These are phyloP conservation scores for Paramisgurnus dabryanus DNA, from an alignment of 2,113 vertebrate genomes.

Conservation along the genomic window DNA sequence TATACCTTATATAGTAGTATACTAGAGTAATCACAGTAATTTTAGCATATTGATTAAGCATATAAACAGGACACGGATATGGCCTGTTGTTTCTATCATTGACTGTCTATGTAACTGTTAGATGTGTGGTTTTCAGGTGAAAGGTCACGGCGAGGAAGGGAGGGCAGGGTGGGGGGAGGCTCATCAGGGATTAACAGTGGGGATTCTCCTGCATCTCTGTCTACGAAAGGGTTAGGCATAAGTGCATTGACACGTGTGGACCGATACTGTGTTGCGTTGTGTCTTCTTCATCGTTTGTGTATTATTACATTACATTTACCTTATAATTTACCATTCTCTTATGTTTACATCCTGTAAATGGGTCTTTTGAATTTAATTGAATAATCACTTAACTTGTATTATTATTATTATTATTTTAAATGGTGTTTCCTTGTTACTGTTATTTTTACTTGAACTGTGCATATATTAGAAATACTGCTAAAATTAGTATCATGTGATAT, in stretches of 20 bases:
- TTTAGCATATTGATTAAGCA: background rate
- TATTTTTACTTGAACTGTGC: too few relatives aligned
- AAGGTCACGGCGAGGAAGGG: conserved; percentile 39
- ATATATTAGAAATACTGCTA: background rate
- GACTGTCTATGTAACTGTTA: conserved; percentile 9
- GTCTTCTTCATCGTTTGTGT: background rate
- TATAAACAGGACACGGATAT: conserved; percentile 4
- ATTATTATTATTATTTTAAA: too few relatives aligned
- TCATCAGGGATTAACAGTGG: conserved; percentile 53
- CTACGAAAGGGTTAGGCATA: conserved; percentile 46
- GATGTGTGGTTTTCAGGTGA: conserved; percentile 58
- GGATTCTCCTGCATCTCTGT: conserved; percentile 55
- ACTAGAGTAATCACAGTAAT: background rate
- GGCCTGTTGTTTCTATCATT: background rate
- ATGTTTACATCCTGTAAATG: too few relatives aligned
- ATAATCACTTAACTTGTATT: too few relatives aligned
- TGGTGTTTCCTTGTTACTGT: too few relatives aligned
- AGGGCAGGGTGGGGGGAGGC: conserved; percentile 12
- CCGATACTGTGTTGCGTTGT: conserved; percentile 20
- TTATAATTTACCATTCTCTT: background rate
- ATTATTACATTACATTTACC: conserved; percentile 12
- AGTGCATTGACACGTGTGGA: conserved; percentile 44
- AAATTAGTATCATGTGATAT: background rate
- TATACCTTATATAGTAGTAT: background rate
- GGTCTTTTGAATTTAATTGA: too few relatives aligned